Conservation (phyloP, 1,140 invertebrate species). For the Eulimnadia texana region DNA sequence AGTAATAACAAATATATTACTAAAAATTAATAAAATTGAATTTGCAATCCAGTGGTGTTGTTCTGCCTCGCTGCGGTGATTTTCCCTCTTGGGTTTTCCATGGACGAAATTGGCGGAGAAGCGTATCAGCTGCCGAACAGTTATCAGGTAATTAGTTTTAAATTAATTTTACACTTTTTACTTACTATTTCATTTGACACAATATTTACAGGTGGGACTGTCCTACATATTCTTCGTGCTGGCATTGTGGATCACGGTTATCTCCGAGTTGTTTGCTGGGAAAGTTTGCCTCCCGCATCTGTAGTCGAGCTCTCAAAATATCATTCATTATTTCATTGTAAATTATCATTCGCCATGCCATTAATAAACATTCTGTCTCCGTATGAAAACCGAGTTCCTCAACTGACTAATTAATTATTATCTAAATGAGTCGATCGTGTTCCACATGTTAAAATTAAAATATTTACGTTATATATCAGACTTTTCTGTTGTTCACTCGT, state of each 20-base stretch:
- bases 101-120: conserved; percentile 87
- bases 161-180: conserved; percentile 2
- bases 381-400: too few relatives aligned
- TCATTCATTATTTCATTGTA: background rate
- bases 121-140: conserved; percentile 89
- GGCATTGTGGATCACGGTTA: conserved; percentile 88
- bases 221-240: conserved; percentile 91
- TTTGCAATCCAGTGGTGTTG: conserved; percentile 84
- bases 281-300: conserved; percentile 93
- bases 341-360: background rate
- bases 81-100: conserved; percentile 89
- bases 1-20: too few relatives aligned
- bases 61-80: conserved; percentile 90
- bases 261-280: conserved; percentile 91
- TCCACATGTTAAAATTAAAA: too few relatives aligned
- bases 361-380: too few relatives aligned
- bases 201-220: conserved; percentile 66
- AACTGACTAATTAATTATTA: too few relatives aligned
- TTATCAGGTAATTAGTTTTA: conserved; percentile 34
- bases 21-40: too few relatives aligned
- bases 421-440: too few relatives aligned
- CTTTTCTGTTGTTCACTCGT: too few relatives aligned
- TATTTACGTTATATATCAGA: too few relatives aligned
- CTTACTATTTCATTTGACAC: conserved; percentile 38
- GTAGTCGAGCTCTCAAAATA: conserved; percentile 41